Base-by-base conservation (phyloP, 2,888 invertebrate species). In the Drosophila anomelani region DNA sequence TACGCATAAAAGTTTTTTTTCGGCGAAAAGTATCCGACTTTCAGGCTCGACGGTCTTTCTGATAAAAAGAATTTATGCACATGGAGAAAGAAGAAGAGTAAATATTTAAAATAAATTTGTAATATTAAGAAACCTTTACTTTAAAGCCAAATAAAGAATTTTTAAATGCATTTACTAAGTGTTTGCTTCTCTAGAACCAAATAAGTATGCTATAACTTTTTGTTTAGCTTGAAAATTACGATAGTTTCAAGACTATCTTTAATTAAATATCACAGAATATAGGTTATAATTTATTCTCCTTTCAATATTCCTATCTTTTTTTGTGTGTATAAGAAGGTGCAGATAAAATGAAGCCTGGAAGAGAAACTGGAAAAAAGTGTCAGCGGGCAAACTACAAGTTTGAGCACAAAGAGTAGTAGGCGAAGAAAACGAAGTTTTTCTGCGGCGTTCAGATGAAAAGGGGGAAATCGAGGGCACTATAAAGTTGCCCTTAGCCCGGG, bases 361-460 rank as follows among this genome's bases (percentile, higher is more conserved):
- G 75, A 71, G 76, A 78, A 88, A 77, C 76, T 20, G 51, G 51
- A 29, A 78, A 78, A 85, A 85, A 85, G 83, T 88, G 84, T 85
- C 84, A 86, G 86, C 77, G 77, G 78, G 83, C 69, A 66, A 71
- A 77, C 72, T 80, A 75, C 58, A 77, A 69, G 43, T 66, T 62
- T 20, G 43, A 41, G 55, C 41, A 74, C 71, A 75, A 76, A 76
- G 54, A 59, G 56, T 36, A 29, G 46, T 43, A 34, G 44, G 51
- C 51, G 41, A 75, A 43, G 46, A 59, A 46, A 62, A 47, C 41
- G 58, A 75, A 72, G 84, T 85, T 86, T 71, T 64, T 53, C 76
- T 75, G 70, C 69, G 62, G 17, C 15, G 8, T 10, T 32, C 12
- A 10, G 44, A 3, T 17, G 15, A 10, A 44, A 5, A 47, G 41